Conservation (phyloP, 1,140 invertebrate genomes). For the Drosophila varians region DNA sequence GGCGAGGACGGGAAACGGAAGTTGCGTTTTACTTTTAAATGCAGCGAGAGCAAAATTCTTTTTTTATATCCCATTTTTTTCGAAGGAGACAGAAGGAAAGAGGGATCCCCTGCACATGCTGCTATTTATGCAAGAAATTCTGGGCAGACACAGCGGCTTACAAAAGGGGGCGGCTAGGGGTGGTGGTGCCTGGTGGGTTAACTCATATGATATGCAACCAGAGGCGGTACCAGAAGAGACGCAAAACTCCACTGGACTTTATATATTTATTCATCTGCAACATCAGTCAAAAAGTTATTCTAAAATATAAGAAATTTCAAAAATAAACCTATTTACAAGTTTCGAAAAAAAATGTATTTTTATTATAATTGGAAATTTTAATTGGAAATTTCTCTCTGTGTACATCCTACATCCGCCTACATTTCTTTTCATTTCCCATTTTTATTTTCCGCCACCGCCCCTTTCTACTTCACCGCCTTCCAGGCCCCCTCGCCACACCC, state of each 20-base stretch:
- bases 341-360: too few relatives aligned
- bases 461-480: background rate
- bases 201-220: conserved; percentile 63
- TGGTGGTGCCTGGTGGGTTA: conserved; percentile 20
- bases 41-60: conserved; percentile 36
- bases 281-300: too few relatives aligned
- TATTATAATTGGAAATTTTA: too few relatives aligned
- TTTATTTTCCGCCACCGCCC: conserved; percentile 19
- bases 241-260: too few relatives aligned
- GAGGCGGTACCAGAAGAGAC: conserved; percentile 19
- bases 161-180: conserved; percentile 8
- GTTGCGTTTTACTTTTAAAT: conserved; percentile 67
- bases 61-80: conserved; percentile 27
- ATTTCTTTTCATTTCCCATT: conserved; percentile 53
- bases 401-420: conserved; percentile 50
- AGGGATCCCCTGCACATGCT: conserved; percentile 52
- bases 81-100: conserved; percentile 11
- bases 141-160: conserved; percentile 64
- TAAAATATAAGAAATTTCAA: too few relatives aligned
- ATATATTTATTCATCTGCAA: too few relatives aligned
- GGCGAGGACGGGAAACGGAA: conserved; percentile 29
- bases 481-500: background rate
- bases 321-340: too few relatives aligned
- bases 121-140: conserved; percentile 76
- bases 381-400: conserved; percentile 2